Base-by-base conservation (phyloP, 2,113 vertebrate species). In the Tretioscincus oriximinensis region DNA sequence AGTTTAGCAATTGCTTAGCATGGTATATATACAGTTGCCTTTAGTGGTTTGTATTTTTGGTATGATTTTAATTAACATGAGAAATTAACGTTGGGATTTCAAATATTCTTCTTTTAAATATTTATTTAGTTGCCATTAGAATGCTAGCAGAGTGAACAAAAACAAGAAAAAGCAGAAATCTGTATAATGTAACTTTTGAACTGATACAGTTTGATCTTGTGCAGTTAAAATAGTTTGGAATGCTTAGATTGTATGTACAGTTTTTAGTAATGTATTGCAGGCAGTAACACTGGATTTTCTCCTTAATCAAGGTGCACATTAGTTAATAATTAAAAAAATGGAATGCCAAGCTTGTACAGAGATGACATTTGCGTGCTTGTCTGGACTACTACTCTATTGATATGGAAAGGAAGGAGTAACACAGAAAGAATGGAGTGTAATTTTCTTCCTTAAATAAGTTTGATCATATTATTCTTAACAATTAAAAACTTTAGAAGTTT, bases 61-160 rank as follows among this genome's bases (percentile, higher is more conserved):
- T n/a, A 60, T 74, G 11, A 20, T 74, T 31, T 74, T 60, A 69
- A 41, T 41, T 58, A 14, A 58, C 14, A n/a, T 58, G 54, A 58
- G 54, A 58, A 58, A 58, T 58, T 5, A n/a, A 16, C 54, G 18
- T 2, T 60, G 22, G 21, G 20, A 20, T 74, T 73, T 35, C 11
- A 22, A 35, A 41, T 29, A 29, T 22, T 29, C 24, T 14, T 12
- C 21, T 74, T 58, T 60, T 21, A 31, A 54, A 11, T 2, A 63
- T 35, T 3, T 76, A 2, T 35, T 63, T 45, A 11, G 31, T 61
- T 61, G 26, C 11, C 29, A 76, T 63, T 26, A 76, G 54, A 41
- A 0, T 65, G 4, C 29, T 29, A 0, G 0, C 0, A 4, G 26
- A 63, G 0, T 0, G 61, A 26, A 20, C 65, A 76, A 76, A 66